Conservation (phyloP, 2,797 vertebrate species). For the Amblyopsis hoosieri region DNA sequence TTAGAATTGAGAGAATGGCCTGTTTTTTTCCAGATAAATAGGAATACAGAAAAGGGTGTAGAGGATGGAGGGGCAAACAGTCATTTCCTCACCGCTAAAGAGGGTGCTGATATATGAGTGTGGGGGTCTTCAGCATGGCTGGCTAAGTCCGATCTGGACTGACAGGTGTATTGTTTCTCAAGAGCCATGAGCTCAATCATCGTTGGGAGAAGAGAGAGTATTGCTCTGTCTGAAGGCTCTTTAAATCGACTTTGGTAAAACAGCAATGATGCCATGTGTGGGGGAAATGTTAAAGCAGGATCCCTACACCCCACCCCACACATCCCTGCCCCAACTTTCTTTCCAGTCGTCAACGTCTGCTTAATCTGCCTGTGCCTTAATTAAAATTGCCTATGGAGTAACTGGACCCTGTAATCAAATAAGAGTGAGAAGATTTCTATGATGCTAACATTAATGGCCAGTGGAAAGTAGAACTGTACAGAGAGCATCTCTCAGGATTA, state of each 20-base stretch:
- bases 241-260: conserved; percentile 86
- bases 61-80: conserved; percentile 78
- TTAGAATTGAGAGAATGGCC: conserved; percentile 72
- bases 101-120: conserved; percentile 14
- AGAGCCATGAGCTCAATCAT: conserved; percentile 86
- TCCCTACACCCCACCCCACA: no score
- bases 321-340: no score
- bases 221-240: conserved; percentile 85
- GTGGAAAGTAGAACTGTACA: conserved; percentile 85
- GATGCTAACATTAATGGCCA: conserved; percentile 84
- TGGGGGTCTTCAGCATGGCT: conserved; percentile 83
- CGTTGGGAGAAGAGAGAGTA: conserved; percentile 83
- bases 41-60: conserved; percentile 78
- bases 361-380: conserved; percentile 86
- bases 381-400: conserved; percentile 89
- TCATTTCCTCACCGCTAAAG: conserved; percentile 75
- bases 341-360: conserved; percentile 78
- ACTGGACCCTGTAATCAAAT: conserved; percentile 91
- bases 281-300: no score
- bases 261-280: conserved; percentile 80
- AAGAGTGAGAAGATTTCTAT: conserved; percentile 45
- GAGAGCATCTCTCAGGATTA: conserved; percentile 88
- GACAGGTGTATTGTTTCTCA: conserved; percentile 91
- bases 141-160: conserved; percentile 85
- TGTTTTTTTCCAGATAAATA: conserved; percentile 56